Base-by-base conservation (phyloP, 1,140 invertebrate species). In the Drosophila varians region DNA sequence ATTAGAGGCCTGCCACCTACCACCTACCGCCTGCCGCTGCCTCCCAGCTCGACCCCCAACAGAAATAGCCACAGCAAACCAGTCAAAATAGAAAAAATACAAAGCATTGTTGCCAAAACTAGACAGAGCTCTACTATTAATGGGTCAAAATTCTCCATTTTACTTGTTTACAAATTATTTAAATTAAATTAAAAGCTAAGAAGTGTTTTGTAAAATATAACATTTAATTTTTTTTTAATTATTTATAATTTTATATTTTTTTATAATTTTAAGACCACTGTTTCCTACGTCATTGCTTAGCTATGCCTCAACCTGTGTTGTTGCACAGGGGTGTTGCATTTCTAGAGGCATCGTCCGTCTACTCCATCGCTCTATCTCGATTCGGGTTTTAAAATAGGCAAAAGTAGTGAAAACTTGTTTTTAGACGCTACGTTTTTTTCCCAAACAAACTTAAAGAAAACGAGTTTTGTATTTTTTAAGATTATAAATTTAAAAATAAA, bases 361-460 rank as follows among this genome's bases (percentile, higher is more conserved):
- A 48, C 48, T 23, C n/a, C n/a, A n/a, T 53, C 31, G 54, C 69
- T 72, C 66, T 53, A 72, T 72, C 69, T 52, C 25, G 49, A 70
- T 57, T 72, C 19, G 40, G 40, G 21, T 31, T 49, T 60, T 52
- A 65, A 80, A 86, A 80, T 86, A 80, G 80, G 80, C 77, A 86
- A 87, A 84, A 82, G 82, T 87, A 86, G 80, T 86, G 77, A 86
- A 87, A 86, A 86, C 80, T 87, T 43, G 82, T 86, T 86, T 86
- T 78, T 49, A 65, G 73, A 47, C 52, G 45, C 31, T 28, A 16
- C 26, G 16, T 69, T 61, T 49, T 47, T 64, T 48, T 14, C 43
- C 9, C 9, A 3, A 31, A 9, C 7, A 38, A 38, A 8, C 12
- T 1, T 16, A 5, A 16, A 6, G n/a, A 38, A 38, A 16, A 38